A percentile compares a stretch with the other conserved stretches of the same genome.
Conservation (phyloP, 2,797 vertebrate genomes). For the Melanotaenia boesemani region DNA sequence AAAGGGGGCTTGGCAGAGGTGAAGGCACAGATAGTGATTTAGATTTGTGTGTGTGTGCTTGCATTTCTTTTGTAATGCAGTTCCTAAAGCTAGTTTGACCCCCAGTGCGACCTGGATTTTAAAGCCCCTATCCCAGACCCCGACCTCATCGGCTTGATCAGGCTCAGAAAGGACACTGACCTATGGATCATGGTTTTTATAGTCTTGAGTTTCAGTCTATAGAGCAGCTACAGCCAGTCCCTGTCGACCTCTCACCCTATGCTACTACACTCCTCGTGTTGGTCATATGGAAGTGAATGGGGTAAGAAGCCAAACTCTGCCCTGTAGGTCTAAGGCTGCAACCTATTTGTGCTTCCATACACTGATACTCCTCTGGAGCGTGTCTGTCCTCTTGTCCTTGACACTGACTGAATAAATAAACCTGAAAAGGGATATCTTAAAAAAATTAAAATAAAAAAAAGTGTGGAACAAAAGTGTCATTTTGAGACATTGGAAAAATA, state of each 20-base stretch:
- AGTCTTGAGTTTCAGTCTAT: constrained; percentile 73
- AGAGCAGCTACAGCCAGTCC: constrained; percentile 70
- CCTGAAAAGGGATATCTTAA: constrained; percentile 17
- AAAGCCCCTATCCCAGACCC: constrained; percentile 54
- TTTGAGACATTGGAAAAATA: constrained; percentile 48
- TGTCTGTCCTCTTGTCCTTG: constrained; percentile 72
- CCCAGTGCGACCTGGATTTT: constrained; percentile 47
- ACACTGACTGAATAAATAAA: constrained; percentile 66
- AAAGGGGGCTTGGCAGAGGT: constrained; percentile 34
- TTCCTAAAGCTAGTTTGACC: constrained; percentile 72
- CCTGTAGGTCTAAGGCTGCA: constrained; percentile 76
- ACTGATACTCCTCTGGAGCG: constrained; percentile 41
- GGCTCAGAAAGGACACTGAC: constrained; percentile 75
- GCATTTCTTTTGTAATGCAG: constrained; percentile 67
- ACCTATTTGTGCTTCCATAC: constrained; percentile 59
- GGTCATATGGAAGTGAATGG: constrained; percentile 63
- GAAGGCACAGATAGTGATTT: constrained; percentile 51
- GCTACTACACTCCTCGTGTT: constrained; percentile 68
- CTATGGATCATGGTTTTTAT: constrained; percentile 80
- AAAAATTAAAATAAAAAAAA: constrained; percentile 24
- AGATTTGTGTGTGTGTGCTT: constrained; percentile 34
- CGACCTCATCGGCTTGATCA: constrained; percentile 70
- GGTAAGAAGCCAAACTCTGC: constrained; percentile 67
- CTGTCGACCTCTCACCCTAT: constrained; percentile 77
- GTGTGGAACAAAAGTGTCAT: constrained; percentile 41